Conservation (phyloP, 2,113 vertebrate species). For the Pelodiscus sinensis region DNA sequence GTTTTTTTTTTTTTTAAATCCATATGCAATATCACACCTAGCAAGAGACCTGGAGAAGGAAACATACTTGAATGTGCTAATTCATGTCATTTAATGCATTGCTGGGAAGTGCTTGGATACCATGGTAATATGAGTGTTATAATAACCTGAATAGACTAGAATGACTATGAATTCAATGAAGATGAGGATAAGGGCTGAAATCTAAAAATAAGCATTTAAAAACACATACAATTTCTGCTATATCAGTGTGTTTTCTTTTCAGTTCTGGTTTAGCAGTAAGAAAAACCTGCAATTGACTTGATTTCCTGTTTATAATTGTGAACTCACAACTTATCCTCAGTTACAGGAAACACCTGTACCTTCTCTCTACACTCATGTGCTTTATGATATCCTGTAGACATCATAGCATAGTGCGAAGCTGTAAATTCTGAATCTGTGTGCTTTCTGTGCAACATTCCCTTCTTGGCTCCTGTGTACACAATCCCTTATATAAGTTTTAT, state of each 20-base stretch:
- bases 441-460: neutral
- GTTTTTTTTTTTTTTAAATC: slow-evolving; percentile 27
- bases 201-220: neutral
- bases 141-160: neutral
- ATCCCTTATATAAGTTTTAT: neutral
- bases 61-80: neutral
- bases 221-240: neutral
- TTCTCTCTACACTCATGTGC: neutral
- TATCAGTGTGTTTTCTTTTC: neutral
- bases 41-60: neutral
- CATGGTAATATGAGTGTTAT: neutral
- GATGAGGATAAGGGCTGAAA: slow-evolving; percentile 5
- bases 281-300: neutral
- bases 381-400: neutral
- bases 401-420: neutral
- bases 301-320: slow-evolving; percentile 56
- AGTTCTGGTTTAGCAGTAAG: neutral
- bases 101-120: neutral
- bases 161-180: neutral
- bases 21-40: neutral
- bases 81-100: neutral
- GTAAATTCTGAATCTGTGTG: neutral
- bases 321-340: neutral
- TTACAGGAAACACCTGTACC: slow-evolving; percentile 46
- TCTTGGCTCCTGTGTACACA: neutral